Evolutionary conservation across 2,113 vertebrate species (phyloP), one percentile per base, ranked within the genome.

Genomic region (Xenus cinereus): DNA sequence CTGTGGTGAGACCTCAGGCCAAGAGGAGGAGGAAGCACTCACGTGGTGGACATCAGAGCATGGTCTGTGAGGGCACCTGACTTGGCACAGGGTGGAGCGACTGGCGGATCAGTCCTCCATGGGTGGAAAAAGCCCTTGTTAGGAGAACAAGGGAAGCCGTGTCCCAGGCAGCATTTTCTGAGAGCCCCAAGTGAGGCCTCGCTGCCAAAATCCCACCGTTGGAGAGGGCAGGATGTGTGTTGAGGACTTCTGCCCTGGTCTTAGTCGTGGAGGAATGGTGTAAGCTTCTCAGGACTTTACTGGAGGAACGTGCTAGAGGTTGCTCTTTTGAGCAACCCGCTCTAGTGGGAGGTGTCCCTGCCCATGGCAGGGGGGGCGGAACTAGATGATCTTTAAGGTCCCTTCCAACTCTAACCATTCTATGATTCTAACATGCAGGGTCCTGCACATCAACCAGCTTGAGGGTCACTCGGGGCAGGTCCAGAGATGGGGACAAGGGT

Each of bases 41-140:
- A 2, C 2, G 0, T 28, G 22, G n/a, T 46, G 32, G 59, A 14
- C 33, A 30, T 41, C 75, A 17, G 59, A 63, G 21, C 0, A 0
- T 7, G 48, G 19, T 41, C 30, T n/a, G 39, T 32, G 41, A 76
- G 50, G 28, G 46, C 16, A 48, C 19, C 78, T 53, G 50, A 33
- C 35, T 41, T 0, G 14, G 46, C 89, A n/a, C 14, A 5, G 45
- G 48, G 45, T 1, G 0, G 32, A 72, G 43, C 0, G 0, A 73
- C 30, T 45, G 16, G 32, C 12, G 9, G 24, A 35, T 23, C 33
- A 2, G 20, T 24, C 60, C 45, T 56, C 33, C 24, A 3, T 2
- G 17, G 45, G 18, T 63, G 54, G 48, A 43, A 69, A 54, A 50
- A 87, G 27, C 32, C 32, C 51, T 18, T 11, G 13, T 13, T 53